Conservation (phyloP, 1,140 invertebrate genomes). For the Drosophila lacteicornis region DNA sequence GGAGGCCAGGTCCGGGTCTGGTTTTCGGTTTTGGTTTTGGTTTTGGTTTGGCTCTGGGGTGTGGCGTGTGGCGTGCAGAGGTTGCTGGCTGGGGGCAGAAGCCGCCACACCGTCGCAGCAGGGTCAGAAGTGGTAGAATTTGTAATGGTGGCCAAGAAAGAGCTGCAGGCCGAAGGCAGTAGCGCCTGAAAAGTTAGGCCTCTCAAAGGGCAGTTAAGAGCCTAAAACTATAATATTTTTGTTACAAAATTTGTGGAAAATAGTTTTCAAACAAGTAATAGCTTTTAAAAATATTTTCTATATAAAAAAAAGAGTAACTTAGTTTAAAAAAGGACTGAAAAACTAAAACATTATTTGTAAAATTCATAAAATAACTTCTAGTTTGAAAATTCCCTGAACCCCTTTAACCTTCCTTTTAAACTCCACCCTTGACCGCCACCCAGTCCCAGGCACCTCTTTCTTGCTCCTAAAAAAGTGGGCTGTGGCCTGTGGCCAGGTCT, state of each 20-base stretch:
- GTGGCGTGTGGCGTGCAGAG: slow-evolving; percentile 41
- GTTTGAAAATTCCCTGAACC: not conserved
- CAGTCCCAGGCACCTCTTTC: slow-evolving; percentile 23
- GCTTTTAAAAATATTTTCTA: not conserved
- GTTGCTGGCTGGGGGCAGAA: slow-evolving; percentile 47
- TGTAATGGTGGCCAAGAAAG: slow-evolving; percentile 68
- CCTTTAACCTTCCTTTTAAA: not conserved
- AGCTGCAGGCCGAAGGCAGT: slow-evolving; percentile 18
- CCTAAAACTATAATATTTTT: too few species aligned
- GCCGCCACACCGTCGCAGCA: slow-evolving; percentile 16
- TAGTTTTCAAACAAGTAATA: not conserved
- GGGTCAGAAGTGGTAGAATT: slow-evolving; percentile 74
- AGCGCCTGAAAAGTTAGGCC: slow-evolving; percentile 16
- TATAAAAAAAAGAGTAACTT: too few species aligned
- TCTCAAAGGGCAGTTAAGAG: too few species aligned
- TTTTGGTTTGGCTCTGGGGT: slow-evolving; percentile 38
- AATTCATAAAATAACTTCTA: not conserved
- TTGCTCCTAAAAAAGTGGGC: slow-evolving; percentile 65
- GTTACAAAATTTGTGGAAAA: not conserved
- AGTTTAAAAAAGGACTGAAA: too few species aligned
- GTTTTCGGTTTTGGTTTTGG: slow-evolving; percentile 29
- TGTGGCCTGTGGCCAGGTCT: slow-evolving; percentile 37
- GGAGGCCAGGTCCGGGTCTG: slow-evolving; percentile 32
- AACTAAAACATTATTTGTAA: too few species aligned
- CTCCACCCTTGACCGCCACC: slow-evolving; percentile 8